A percentile compares a stretch with the other conserved stretches of the same genome.
These are phyloP conservation scores for Lacanobia oleracea DNA, from an alignment of 2,888 invertebrate genomes.

Conservation along the genomic window DNA sequence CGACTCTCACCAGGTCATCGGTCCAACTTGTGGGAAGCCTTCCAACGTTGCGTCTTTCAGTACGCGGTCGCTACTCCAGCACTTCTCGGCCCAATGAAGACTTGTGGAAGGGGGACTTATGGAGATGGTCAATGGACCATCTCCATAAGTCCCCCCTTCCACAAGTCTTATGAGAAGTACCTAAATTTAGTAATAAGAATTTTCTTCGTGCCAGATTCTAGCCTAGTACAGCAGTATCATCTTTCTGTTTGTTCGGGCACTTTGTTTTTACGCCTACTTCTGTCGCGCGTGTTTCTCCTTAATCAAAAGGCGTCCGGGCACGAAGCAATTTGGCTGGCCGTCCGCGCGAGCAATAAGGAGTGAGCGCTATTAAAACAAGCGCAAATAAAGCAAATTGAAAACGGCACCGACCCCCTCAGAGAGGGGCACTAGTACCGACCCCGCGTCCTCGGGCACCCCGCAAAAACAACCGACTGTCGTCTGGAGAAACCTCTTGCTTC, in stretches of 20 bases:
- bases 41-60: no score
- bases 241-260: constrained; percentile 71
- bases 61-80: no score
- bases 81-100: no score
- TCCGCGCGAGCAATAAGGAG: constrained; percentile 87
- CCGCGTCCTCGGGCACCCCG: constrained; percentile 72
- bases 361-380: constrained; percentile 90
- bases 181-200: constrained; percentile 1
- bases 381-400: constrained; percentile 91
- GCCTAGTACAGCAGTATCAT: constrained; percentile 11
- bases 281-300: constrained; percentile 81
- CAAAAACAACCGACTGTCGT: constrained; percentile 81
- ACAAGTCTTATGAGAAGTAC: neutral
- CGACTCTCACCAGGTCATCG: no score
- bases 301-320: constrained; percentile 89
- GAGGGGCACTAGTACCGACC: constrained; percentile 74
- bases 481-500: constrained; percentile 74
- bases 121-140: no score
- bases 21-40: no score
- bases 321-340: constrained; percentile 89
- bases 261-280: constrained; percentile 82
- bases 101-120: no score
- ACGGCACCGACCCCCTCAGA: constrained; percentile 81
- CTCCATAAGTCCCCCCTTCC: no score
- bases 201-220: constrained; percentile 9